Conservation (phyloP, 2,797 vertebrate species). For the Danio aesculapii region DNA sequence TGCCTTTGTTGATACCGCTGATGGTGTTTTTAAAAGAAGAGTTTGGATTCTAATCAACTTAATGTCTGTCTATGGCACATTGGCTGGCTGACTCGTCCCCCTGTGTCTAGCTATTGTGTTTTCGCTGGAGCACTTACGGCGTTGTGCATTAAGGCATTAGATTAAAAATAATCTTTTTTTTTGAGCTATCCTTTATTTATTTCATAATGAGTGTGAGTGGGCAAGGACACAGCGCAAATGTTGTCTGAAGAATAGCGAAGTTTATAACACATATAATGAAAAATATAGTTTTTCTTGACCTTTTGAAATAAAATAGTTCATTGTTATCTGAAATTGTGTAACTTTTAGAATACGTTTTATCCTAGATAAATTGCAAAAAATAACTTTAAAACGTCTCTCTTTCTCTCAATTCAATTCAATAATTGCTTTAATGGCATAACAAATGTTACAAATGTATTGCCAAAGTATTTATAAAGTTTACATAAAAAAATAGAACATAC, state of each 20-base stretch:
- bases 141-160: background rate
- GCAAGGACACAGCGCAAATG: background rate
- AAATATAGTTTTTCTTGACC: background rate
- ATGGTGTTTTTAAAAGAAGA: constrained; percentile 25
- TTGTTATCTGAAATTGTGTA: background rate
- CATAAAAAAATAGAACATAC: too few relatives aligned
- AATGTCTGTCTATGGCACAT: constrained; percentile 3
- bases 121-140: background rate
- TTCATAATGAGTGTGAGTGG: background rate
- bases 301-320: background rate
- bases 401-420: too few relatives aligned
- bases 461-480: too few relatives aligned
- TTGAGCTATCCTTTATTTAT: background rate
- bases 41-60: constrained; percentile 10
- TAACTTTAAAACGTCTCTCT: too few relatives aligned
- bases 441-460: too few relatives aligned
- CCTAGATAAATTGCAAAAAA: background rate
- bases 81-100: background rate
- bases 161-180: constrained; percentile 2
- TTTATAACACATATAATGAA: constrained; percentile 3
- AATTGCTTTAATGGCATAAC: too few relatives aligned
- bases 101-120: constrained; percentile 10
- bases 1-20: background rate
- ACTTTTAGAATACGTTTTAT: background rate
- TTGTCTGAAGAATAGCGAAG: background rate